Evolutionary conservation across 2,113 vertebrate genomes (phyloP).

Genomic region (Montifringilla adamsi): DNA sequence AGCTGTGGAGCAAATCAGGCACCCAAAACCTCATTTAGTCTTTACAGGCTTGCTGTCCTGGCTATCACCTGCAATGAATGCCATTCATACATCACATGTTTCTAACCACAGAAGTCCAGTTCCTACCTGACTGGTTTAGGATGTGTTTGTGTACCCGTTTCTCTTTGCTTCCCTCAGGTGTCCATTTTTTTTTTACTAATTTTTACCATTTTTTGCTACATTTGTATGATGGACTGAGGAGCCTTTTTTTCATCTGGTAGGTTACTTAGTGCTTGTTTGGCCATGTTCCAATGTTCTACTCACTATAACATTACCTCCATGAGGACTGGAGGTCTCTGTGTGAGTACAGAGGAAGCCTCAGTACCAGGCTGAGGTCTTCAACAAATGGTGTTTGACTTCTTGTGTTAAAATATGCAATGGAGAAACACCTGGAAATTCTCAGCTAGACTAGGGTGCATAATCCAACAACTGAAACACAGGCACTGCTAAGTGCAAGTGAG

Average conservation of each 20-base stretch:
- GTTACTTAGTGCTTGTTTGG: neutral
- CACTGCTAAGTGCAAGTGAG: neutral
- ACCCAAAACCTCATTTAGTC: neutral
- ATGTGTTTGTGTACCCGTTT: neutral
- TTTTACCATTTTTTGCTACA: neutral
- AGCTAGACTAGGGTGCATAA: neutral
- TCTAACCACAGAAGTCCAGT: neutral
- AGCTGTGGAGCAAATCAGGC: neutral
- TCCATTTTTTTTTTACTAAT: neutral
- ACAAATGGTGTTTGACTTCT: neutral
- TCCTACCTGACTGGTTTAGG: neutral
- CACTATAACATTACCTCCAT: neutral
- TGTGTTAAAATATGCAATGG: neutral
- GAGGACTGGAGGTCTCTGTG: neutral
- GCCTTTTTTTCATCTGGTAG: neutral
- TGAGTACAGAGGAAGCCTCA: neutral
- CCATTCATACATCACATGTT: accelerated
- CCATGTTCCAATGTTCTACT: neutral
- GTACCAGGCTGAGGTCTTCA: neutral
- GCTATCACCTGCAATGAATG: accelerated
- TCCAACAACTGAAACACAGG: neutral
- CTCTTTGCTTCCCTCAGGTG: neutral
- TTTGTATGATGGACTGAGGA: neutral
- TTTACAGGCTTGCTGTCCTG: neutral
- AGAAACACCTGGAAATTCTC: neutral